Evolutionary conservation across 2,113 vertebrate species (phyloP).

Genomic region (Gymnobelideus leadbeateri): DNA sequence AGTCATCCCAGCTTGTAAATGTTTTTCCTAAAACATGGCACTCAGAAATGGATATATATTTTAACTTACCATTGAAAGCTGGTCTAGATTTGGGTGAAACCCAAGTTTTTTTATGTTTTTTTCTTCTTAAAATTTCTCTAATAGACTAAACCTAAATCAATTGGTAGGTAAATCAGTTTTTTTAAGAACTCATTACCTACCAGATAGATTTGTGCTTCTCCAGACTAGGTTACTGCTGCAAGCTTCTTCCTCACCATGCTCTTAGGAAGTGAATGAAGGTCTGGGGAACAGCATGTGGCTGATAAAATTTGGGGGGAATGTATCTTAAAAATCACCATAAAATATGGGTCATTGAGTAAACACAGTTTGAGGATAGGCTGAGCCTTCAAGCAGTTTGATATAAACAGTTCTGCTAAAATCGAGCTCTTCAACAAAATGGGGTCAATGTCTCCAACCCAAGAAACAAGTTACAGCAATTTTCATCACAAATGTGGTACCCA

Average conservation of each 20-base stretch:
- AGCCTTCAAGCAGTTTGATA: slow-evolving; percentile 48
- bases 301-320: slow-evolving; percentile 57
- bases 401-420: slow-evolving; percentile 49
- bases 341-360: slow-evolving; percentile 60
- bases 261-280: slow-evolving; percentile 48
- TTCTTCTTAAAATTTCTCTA: slow-evolving; percentile 35
- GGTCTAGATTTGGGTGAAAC: slow-evolving; percentile 29
- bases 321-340: slow-evolving; percentile 21
- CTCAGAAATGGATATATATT: neutral
- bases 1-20: neutral
- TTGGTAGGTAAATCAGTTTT: neutral
- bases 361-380: slow-evolving; percentile 49
- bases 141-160: slow-evolving; percentile 43
- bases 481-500: slow-evolving; percentile 62
- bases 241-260: slow-evolving; percentile 28
- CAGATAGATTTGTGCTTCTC: slow-evolving; percentile 20
- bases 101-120: neutral
- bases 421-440: slow-evolving; percentile 64
- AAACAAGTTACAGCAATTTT: slow-evolving; percentile 67
- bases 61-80: neutral
- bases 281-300: slow-evolving; percentile 44
- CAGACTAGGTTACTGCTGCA: slow-evolving; percentile 19
- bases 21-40: neutral
- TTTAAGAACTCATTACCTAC: slow-evolving; percentile 20
- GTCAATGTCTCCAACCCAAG: slow-evolving; percentile 63